Evolutionary conservation across 2,113 vertebrate genomes (phyloP).

Genomic region (Pristiophorus japonicus): DNA sequence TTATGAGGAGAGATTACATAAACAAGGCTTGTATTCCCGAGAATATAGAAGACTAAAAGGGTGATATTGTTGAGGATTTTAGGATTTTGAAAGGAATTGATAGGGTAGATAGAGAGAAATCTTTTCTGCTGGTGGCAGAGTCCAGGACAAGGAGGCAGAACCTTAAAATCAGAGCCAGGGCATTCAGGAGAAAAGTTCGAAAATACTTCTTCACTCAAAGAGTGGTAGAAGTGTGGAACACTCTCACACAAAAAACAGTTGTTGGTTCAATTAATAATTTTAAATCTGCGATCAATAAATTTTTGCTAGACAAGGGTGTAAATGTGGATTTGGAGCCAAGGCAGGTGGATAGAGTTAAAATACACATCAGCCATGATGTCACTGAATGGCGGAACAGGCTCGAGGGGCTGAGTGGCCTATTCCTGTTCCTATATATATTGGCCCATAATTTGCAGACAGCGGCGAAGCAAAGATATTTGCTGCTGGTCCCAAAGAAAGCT

Average conservation of each 20-base stretch:
- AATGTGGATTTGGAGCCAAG: neutral
- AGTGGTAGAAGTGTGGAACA: neutral
- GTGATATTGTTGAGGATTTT: neutral
- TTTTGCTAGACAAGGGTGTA: neutral
- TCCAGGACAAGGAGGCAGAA: neutral
- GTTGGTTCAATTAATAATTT: neutral
- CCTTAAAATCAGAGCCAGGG: neutral
- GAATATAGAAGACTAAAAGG: neutral
- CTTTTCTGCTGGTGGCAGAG: neutral
- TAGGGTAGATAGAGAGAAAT: neutral
- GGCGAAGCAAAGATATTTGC: too few relatives aligned
- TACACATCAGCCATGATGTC: neutral
- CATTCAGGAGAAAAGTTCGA: neutral
- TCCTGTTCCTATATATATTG: neutral
- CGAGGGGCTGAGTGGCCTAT: neutral
- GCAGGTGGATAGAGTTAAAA: neutral
- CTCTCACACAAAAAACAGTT: neutral
- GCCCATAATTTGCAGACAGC: too few relatives aligned
- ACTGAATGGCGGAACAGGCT: neutral
- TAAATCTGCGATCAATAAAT: neutral
- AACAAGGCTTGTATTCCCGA: neutral
- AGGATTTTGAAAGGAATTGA: neutral
- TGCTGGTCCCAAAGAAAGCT: too few relatives aligned
- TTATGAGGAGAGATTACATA: neutral
- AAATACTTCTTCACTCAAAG: neutral